These are phyloP conservation scores for Anas capensis DNA, from an alignment of 2,797 vertebrate species.

Conservation along the genomic window DNA sequence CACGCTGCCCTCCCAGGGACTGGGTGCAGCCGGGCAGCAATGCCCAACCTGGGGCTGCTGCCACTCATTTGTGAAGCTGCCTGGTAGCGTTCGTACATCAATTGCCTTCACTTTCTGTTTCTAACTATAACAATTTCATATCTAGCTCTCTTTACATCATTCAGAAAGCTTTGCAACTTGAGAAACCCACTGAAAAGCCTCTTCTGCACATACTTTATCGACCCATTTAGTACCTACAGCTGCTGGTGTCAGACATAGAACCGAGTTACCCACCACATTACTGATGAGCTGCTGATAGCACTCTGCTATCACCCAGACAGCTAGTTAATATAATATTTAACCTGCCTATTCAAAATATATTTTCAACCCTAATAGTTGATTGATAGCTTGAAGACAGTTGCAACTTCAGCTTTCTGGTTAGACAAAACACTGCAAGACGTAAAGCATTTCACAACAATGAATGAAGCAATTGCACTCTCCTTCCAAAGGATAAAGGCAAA, in stretches of 20 bases:
- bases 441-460: background rate
- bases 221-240: background rate
- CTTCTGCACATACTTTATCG: background rate
- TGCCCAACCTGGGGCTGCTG: background rate
- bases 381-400: background rate
- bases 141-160: background rate
- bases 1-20: background rate
- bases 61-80: background rate
- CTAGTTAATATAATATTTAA: background rate
- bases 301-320: background rate
- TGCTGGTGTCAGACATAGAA: background rate
- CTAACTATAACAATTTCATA: background rate
- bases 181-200: background rate
- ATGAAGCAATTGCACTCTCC: background rate
- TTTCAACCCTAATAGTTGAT: background rate
- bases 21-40: accelerated
- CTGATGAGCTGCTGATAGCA: background rate
- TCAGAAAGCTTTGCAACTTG: background rate
- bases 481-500: background rate
- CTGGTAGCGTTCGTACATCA: background rate
- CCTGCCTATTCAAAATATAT: background rate
- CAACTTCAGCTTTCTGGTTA: background rate
- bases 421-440: background rate
- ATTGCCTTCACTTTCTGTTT: background rate
- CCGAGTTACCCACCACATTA: background rate